Evolutionary conservation across 2,113 vertebrate species (phyloP).

Genomic region (Ploceus nigricollis): DNA sequence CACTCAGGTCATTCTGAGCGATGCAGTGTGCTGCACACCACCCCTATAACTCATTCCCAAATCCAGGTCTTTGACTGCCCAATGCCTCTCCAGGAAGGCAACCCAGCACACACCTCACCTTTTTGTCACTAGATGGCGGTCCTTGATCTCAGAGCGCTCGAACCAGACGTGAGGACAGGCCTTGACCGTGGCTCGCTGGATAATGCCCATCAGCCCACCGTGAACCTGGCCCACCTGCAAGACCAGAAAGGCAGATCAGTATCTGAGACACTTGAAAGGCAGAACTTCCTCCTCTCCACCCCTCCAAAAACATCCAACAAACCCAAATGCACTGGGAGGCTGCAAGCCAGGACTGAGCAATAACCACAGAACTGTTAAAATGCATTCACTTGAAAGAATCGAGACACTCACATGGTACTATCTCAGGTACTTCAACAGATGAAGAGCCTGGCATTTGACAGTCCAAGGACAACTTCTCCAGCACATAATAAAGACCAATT

Average conservation of each 20-base stretch:
- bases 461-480: background rate
- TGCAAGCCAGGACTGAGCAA: background rate
- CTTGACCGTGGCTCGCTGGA: conserved; percentile 90
- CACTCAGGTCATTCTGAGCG: background rate
- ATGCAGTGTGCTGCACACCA: background rate
- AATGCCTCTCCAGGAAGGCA: rapidly evolving
- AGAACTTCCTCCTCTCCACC: background rate
- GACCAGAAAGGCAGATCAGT: background rate
- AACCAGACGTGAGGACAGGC: conserved; percentile 97
- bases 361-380: background rate
- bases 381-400: background rate
- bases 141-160: conserved; percentile 92
- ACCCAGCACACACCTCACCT: conserved; percentile 71
- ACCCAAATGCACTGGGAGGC: background rate
- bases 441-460: background rate
- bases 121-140: conserved; percentile 87
- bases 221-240: conserved; percentile 91
- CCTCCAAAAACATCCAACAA: background rate
- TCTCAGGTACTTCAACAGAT: background rate
- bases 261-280: background rate
- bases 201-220: conserved; percentile 89
- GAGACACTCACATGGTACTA: rapidly evolving
- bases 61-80: background rate
- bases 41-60: background rate
- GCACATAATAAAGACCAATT: background rate